A percentile compares a stretch with the other conserved stretches of the same genome.
These are phyloP conservation scores for Cygnus olor DNA, from an alignment of 2,797 vertebrate genomes.

Conservation along the genomic window DNA sequence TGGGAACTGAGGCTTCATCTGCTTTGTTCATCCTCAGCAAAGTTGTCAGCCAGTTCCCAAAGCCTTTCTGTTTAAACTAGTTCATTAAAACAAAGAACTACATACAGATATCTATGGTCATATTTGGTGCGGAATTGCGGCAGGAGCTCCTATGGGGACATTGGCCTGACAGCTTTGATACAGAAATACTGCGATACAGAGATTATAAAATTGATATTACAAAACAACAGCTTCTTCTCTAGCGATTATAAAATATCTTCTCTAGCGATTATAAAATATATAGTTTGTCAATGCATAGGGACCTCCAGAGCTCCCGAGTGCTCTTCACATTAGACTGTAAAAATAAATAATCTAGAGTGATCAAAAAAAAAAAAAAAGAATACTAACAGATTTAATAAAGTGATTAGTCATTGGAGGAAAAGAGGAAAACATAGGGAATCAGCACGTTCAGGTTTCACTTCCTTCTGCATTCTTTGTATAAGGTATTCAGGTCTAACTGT, in stretches of 20 bases:
- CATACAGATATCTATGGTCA: fast-evolving
- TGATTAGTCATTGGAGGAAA: background rate
- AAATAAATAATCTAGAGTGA: background rate
- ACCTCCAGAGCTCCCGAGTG: background rate
- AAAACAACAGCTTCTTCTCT: constrained; percentile 7
- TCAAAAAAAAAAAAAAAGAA: fast-evolving
- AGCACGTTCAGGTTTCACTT: background rate
- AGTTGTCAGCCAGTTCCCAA: background rate
- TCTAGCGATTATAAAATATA: constrained; percentile 1
- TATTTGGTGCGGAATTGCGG: background rate
- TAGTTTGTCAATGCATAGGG: background rate
- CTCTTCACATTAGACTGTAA: background rate
- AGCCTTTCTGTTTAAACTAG: background rate
- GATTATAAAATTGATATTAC: constrained; percentile 13
- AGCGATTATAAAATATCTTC: constrained; percentile 21
- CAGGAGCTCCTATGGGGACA: background rate
- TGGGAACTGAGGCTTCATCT: background rate
- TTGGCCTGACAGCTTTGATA: constrained; percentile 18
- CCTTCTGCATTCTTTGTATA: background rate
- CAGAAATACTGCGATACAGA: constrained; percentile 6
- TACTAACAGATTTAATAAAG: background rate
- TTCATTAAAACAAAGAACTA: constrained; percentile 4
- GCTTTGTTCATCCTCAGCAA: constrained; percentile 29
- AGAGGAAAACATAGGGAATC: background rate
- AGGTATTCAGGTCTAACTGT: background rate